phyloP scores from a whole-genome alignment of 2,888 invertebrate genomes.

The Volucella inflata region DNA sequence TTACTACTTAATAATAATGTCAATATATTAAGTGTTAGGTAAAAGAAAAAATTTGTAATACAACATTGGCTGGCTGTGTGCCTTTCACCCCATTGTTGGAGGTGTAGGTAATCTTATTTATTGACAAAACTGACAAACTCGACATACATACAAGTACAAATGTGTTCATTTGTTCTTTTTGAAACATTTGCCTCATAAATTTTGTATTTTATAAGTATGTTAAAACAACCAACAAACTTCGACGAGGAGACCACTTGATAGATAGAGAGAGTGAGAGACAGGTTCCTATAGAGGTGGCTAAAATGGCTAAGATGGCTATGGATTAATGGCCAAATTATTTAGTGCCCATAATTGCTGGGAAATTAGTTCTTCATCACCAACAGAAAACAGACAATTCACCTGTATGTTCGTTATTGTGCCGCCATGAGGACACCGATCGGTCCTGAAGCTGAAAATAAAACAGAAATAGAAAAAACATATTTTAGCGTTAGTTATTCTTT shows the following conservation, averaged over 20 bases:
- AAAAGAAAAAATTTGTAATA: constrained; percentile 50
- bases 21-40: constrained; percentile 36
- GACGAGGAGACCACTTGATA: constrained; percentile 64
- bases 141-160: constrained; percentile 37
- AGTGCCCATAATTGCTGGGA: constrained; percentile 41
- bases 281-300: constrained; percentile 59
- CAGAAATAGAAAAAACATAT: constrained; percentile 42
- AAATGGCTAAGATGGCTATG: constrained; percentile 31
- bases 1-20: constrained; percentile 49
- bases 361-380: constrained; percentile 86
- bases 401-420: constrained; percentile 88
- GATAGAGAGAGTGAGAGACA: constrained; percentile 15
- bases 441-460: constrained; percentile 88
- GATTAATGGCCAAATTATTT: constrained; percentile 53
- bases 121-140: constrained; percentile 61
- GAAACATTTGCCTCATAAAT: constrained; percentile 62
- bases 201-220: constrained; percentile 13
- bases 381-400: constrained; percentile 92
- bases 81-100: constrained; percentile 32
- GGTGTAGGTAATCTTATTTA: constrained; percentile 23
- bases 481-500: constrained; percentile 66
- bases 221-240: constrained; percentile 69
- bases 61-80: constrained; percentile 48
- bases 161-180: not conserved
- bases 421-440: constrained; percentile 90